Conservation (phyloP, 35 echinoderm and acorn worm genomes). For the Eucidaris tribuloides region DNA sequence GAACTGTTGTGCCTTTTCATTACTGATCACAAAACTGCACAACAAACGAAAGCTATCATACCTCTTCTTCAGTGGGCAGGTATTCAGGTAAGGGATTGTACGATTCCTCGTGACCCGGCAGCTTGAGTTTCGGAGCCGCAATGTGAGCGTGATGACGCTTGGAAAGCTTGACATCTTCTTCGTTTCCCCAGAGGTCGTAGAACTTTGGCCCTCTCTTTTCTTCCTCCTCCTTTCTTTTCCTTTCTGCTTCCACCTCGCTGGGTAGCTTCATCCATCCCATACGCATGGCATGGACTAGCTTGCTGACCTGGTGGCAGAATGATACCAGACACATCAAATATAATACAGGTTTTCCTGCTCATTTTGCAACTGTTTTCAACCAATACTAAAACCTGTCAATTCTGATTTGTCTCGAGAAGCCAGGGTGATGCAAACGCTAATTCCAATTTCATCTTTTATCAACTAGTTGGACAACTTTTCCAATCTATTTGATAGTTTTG, state of each 20-base stretch:
- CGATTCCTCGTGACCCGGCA: slow-evolving; percentile 82
- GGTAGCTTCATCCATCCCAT: slow-evolving; percentile 85
- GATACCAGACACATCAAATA: too few relatives aligned
- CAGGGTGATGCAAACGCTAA: too few relatives aligned
- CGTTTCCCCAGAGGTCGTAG: slow-evolving; percentile 72
- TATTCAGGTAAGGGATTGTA: slow-evolving; percentile 95
- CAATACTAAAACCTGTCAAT: too few relatives aligned
- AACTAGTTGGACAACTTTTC: too few relatives aligned
- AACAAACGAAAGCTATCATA: too few relatives aligned
- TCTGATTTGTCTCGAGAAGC: too few relatives aligned
- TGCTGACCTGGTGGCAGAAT: slow-evolving; percentile 90
- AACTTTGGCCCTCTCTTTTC: slow-evolving; percentile 39
- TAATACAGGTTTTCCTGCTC: too few relatives aligned
- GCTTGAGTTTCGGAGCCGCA: slow-evolving; percentile 77
- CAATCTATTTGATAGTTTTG: too few relatives aligned
- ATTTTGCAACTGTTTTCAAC: too few relatives aligned
- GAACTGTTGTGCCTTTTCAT: too few relatives aligned
- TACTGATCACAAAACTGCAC: too few relatives aligned
- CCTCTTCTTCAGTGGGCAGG: slow-evolving; percentile 90
- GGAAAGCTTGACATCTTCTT: slow-evolving; percentile 40
- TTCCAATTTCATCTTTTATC: too few relatives aligned
- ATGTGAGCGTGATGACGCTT: slow-evolving; percentile 80
- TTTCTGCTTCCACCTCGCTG: slow-evolving; percentile 7
- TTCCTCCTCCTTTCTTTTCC: slow-evolving; percentile 37
- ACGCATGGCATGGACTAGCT: slow-evolving; percentile 66